phyloP scores from a whole-genome alignment of 1,140 invertebrate genomes.

The Cotesia chilonis region DNA sequence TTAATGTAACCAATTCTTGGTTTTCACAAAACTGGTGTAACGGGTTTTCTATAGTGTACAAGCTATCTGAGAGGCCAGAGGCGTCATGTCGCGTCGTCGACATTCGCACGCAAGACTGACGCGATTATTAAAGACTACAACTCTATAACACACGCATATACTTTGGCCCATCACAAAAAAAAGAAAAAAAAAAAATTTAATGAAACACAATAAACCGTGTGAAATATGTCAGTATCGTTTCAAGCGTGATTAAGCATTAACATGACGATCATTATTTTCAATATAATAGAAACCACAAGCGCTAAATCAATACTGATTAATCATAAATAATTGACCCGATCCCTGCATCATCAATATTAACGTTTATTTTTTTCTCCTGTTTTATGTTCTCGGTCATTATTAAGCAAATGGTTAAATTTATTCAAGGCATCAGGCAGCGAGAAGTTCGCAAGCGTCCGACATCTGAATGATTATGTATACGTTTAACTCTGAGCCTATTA shows the following conservation, averaged over 20 bases:
- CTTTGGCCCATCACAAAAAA: not conserved
- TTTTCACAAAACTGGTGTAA: slow-evolving; percentile 16
- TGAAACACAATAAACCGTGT: too few species aligned
- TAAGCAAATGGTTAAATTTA: too few species aligned
- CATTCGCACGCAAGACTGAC: slow-evolving; percentile 4
- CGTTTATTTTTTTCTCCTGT: too few species aligned
- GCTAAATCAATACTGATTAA: slow-evolving; percentile 10
- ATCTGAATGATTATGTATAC: not conserved
- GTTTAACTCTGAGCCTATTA: not conserved
- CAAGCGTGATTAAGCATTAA: too few species aligned
- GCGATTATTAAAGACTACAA: slow-evolving; percentile 3
- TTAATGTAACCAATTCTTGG: slow-evolving; percentile 6
- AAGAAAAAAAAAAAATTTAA: too few species aligned
- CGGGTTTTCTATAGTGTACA: slow-evolving; percentile 6
- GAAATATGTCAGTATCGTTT: too few species aligned
- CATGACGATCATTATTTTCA: too few species aligned
- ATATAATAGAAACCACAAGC: not conserved
- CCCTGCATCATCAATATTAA: not conserved
- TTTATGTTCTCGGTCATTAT: too few species aligned
- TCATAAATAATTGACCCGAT: not conserved
- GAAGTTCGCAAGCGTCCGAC: not conserved
- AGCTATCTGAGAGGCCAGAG: not conserved
- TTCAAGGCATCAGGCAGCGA: not conserved
- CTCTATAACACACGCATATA: not conserved
- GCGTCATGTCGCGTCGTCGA: slow-evolving; percentile 11